Conservation (phyloP, 2,113 vertebrate genomes). For the Onychostruthus taczanowskii region DNA sequence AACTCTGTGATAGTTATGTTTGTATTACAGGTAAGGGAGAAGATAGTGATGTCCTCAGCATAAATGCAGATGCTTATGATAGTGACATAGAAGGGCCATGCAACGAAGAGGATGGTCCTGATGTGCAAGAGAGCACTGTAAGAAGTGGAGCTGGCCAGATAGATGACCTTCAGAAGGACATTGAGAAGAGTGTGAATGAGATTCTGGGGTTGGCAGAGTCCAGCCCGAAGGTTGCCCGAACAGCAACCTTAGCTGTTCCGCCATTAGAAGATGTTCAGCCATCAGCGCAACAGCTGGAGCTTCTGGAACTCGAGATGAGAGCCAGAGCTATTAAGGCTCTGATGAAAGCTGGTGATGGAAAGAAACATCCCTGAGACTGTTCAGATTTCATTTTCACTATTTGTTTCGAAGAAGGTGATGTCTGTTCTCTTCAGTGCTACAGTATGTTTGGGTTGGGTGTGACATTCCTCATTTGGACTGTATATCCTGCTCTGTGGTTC, state of each 20-base stretch:
- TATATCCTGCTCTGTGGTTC: background rate
- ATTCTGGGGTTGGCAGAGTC: conserved; percentile 83
- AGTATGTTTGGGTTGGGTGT: conserved; percentile 33
- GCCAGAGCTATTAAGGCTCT: conserved; percentile 95
- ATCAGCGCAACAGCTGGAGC: conserved; percentile 92
- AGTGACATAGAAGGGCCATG: conserved; percentile 94
- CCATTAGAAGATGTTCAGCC: conserved; percentile 76
- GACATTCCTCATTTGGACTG: conserved; percentile 46
- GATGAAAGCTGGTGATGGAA: conserved; percentile 92
- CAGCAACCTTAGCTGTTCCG: conserved; percentile 34
- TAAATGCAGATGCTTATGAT: conserved; percentile 93
- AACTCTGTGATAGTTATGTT: background rate
- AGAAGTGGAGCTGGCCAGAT: conserved; percentile 71
- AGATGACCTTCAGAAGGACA: conserved; percentile 91
- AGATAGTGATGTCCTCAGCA: conserved; percentile 94
- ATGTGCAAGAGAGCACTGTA: conserved; percentile 22
- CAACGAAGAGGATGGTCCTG: conserved; percentile 76
- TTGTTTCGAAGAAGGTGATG: conserved; percentile 28
- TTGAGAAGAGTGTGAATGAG: conserved; percentile 94
- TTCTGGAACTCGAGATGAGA: conserved; percentile 96
- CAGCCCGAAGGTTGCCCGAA: conserved; percentile 55
- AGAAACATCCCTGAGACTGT: conserved; percentile 68
- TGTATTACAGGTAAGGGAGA: conserved; percentile 83
- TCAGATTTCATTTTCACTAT: conserved; percentile 10
- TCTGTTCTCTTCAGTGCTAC: conserved; percentile 46